phyloP scores from a whole-genome alignment of 2,888 invertebrate genomes.

The Zaprionus lineosus region DNA sequence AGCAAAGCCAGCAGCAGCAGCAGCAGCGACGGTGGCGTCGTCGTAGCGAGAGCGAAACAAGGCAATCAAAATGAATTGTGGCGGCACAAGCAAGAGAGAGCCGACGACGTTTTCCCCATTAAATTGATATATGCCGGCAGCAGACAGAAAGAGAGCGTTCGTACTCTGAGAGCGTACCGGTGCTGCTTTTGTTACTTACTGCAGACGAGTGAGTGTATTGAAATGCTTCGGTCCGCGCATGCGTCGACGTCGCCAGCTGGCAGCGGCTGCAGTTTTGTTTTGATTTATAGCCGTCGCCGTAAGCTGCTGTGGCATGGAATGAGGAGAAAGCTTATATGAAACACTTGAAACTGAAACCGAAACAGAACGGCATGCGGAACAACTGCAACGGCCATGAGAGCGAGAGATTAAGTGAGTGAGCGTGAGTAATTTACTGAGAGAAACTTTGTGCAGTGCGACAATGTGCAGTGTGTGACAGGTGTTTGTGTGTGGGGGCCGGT shows the following conservation, averaged over 20 bases:
- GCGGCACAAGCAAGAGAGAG: slow-evolving; percentile 52
- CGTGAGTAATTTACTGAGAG: slow-evolving; percentile 8
- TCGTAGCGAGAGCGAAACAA: slow-evolving; percentile 41
- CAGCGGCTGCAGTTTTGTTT: slow-evolving; percentile 66
- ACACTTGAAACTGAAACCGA: slow-evolving; percentile 47
- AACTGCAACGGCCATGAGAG: slow-evolving; percentile 48
- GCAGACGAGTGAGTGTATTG: slow-evolving; percentile 16
- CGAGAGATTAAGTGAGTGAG: slow-evolving; percentile 17
- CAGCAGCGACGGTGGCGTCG: slow-evolving; percentile 24
- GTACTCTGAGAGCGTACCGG: slow-evolving; percentile 40
- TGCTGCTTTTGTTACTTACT: slow-evolving; percentile 21
- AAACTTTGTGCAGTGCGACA: slow-evolving; percentile 34
- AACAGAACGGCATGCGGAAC: slow-evolving; percentile 44
- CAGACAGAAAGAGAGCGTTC: slow-evolving; percentile 46
- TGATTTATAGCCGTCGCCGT: slow-evolving; percentile 61
- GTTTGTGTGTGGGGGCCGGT: slow-evolving; percentile 77
- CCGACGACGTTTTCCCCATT: slow-evolving; percentile 72
- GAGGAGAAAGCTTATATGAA: slow-evolving; percentile 51
- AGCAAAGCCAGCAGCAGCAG: slow-evolving; percentile 34
- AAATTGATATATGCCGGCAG: slow-evolving; percentile 76
- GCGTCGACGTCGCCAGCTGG: slow-evolving; percentile 50
- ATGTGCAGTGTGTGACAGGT: slow-evolving; percentile 69
- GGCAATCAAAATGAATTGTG: slow-evolving; percentile 66
- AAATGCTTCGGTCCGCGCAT: slow-evolving; percentile 36
- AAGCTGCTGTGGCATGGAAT: slow-evolving; percentile 21